Percentiles rank a stretch among this genome's conserved stretches.
Conservation (phyloP, 2,113 vertebrate species). For the Atlantisia rogersi region DNA sequence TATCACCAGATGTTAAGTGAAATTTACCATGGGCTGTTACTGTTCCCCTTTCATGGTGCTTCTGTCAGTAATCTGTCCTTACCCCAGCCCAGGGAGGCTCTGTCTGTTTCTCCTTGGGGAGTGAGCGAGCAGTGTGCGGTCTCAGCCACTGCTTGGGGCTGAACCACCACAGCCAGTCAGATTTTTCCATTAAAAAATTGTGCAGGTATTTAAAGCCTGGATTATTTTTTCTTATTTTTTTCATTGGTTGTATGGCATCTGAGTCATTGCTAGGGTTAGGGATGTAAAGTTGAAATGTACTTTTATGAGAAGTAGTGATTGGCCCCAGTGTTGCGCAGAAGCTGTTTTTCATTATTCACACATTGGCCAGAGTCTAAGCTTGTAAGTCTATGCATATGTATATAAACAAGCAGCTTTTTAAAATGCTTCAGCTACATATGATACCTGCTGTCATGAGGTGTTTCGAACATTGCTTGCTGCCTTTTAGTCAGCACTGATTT, state of each 20-base stretch:
- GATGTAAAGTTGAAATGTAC: neutral
- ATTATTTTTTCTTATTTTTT: neutral
- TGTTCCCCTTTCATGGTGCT: no score
- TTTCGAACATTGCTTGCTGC: neutral
- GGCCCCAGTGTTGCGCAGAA: neutral
- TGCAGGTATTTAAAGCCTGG: neutral
- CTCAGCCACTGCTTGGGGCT: no score
- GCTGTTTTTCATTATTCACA: neutral
- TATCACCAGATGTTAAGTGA: no score
- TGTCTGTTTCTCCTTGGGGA: no score
- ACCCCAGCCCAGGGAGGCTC: no score
- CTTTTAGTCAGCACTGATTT: neutral
- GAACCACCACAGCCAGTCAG: neutral
- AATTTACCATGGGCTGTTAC: no score
- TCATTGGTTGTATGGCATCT: neutral
- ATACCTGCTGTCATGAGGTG: neutral
- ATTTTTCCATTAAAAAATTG: neutral
- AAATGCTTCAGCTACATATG: neutral
- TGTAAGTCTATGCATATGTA: neutral
- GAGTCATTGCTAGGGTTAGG: neutral
- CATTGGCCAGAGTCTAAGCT: neutral
- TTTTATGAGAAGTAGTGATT: neutral
- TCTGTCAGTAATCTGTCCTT: no score
- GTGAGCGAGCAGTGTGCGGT: no score
- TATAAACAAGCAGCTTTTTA: neutral